Evolutionary conservation across 2,113 vertebrate genomes (phyloP), one percentile per base, ranked within the genome.

Genomic region (Crotalus tigris): DNA sequence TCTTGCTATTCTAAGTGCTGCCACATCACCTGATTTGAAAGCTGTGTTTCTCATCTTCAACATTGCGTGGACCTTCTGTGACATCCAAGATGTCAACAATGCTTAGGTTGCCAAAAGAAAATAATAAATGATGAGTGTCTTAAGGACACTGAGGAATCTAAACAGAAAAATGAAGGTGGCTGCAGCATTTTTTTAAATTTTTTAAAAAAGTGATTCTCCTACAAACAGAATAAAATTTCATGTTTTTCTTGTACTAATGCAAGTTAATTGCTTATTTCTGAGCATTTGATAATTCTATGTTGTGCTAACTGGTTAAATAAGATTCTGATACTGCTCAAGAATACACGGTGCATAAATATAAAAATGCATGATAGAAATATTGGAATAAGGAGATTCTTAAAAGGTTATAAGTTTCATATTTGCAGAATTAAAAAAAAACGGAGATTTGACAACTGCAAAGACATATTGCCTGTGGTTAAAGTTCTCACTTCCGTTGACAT

Each of bases 401-500:
- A 89, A 89, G 54, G 7, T 49, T 58, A 29, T 19, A 58, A 49
- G 88, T 89, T 92, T 92, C 64, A 92, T 89, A 90, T 92, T 85
- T 85, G 64, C 88, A 89, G 92, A 75, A 89, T 92, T 49, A n/a
- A 92, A 69, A 89, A 89, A 58, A 69, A 49, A 49, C 85, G 33
- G 33, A 55, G 17, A n/a, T 21, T 89, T 92, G 87, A 89, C 92
- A 92, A 58, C 33, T 89, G 92, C 53, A 58, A 11, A 85, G 46
- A 7, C 92, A 92, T 39, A 89, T 51, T 89, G 92, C 87, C 53
- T 92, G 92, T 89, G 92, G 92, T 92, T 92, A 85, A 55, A 85
- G 64, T 89, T 92, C 57, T 92, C 54, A 92, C 87, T 85, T 92
- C 92, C 88, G 57, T 85, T 89, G 88, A 92, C 92, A 92, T 89